phyloP scores from a whole-genome alignment of 92 coral and sea anemone genomes.

The Micromussa lordhowensis region DNA sequence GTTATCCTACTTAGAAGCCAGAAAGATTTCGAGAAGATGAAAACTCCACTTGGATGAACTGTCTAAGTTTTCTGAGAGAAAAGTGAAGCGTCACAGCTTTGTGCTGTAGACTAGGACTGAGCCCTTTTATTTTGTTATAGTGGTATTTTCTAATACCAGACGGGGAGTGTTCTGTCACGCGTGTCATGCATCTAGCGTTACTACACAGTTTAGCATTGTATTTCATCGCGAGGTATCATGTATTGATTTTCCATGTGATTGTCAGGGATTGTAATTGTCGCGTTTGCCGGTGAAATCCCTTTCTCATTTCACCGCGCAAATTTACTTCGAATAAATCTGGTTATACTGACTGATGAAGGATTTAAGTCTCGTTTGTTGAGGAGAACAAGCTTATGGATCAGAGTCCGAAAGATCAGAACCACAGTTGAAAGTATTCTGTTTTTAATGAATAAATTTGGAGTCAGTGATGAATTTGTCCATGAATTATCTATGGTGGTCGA shows the following conservation, averaged over 20 bases:
- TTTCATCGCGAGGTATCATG: neutral
- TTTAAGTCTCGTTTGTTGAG: neutral
- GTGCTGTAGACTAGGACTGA: neutral
- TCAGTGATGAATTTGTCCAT: constrained; percentile 70
- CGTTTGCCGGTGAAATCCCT: constrained; percentile 4
- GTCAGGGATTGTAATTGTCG: too few relatives aligned
- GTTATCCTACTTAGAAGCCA: constrained; percentile 42
- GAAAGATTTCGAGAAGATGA: constrained; percentile 21
- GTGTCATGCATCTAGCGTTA: too few relatives aligned
- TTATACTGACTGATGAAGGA: constrained; percentile 1
- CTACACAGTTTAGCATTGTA: too few relatives aligned
- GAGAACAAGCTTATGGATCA: neutral
- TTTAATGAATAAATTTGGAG: constrained; percentile 72
- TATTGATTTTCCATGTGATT: too few relatives aligned
- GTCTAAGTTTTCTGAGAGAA: neutral
- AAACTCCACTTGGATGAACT: constrained; percentile 7
- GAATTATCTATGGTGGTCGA: constrained; percentile 62
- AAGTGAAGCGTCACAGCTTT: neutral
- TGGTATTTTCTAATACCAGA: too few relatives aligned
- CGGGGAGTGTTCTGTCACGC: too few relatives aligned
- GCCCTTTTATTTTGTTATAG: neutral
- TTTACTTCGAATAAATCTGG: neutral
- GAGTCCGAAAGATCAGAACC: neutral
- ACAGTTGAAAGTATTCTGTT: constrained; percentile 58
- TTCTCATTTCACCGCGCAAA: neutral